Evolutionary conservation across 2,797 vertebrate genomes (phyloP).

Genomic region (Amphiprion clarkii): DNA sequence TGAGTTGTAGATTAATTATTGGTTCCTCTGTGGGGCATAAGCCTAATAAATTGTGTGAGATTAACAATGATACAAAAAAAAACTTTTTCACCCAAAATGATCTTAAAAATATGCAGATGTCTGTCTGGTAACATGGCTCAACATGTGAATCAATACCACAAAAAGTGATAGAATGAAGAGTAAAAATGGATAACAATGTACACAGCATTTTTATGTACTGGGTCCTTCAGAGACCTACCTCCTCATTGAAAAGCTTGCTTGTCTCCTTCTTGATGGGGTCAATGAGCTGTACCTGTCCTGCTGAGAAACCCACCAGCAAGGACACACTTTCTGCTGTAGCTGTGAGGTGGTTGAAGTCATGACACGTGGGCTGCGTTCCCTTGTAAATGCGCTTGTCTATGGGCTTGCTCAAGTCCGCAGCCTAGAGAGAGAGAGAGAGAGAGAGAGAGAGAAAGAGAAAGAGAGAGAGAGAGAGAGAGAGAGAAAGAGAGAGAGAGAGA

Average conservation of each 20-base stretch:
- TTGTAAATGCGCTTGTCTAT: constrained; percentile 99
- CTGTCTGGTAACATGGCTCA: not conserved
- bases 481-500: not conserved
- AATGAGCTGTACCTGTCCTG: constrained; percentile 98
- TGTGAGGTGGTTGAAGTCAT: constrained; percentile 99
- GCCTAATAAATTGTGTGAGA: not conserved
- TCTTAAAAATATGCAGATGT: not conserved
- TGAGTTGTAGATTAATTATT: no score
- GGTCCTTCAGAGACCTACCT: constrained; percentile 86
- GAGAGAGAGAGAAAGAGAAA: not conserved
- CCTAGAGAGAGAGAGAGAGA: constrained; percentile 79
- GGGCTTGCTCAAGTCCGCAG: constrained; percentile 97
- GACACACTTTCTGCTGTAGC: constrained; percentile 97
- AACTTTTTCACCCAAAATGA: not conserved
- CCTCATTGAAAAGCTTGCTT: constrained; percentile 99
- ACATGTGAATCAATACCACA: not conserved
- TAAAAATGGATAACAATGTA: not conserved
- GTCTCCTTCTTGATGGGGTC: constrained; percentile 99
- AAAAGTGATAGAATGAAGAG: not conserved
- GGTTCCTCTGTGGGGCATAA: no score
- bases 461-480: not conserved
- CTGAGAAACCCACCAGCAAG: constrained; percentile 98
- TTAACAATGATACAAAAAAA: not conserved
- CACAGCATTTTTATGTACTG: not conserved
- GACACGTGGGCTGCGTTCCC: constrained; percentile 98